phyloP scores from a whole-genome alignment of 2,113 vertebrate genomes.

The Nothocercus julius region DNA sequence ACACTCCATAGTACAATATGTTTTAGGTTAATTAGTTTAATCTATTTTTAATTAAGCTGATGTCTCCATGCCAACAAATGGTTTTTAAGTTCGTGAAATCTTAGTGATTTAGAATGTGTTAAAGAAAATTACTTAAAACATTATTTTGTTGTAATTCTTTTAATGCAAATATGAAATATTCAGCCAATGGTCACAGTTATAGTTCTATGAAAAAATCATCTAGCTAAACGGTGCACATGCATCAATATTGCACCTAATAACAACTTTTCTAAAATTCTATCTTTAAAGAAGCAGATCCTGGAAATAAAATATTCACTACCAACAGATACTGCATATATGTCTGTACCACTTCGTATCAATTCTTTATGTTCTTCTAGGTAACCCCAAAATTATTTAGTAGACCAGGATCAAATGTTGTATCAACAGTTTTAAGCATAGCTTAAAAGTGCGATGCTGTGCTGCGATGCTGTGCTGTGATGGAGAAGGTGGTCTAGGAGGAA shows the following conservation, averaged over 20 bases:
- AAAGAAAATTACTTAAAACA: constrained; percentile 74
- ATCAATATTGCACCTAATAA: neutral
- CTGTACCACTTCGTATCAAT: neutral
- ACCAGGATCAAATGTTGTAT: neutral
- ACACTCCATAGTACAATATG: constrained; percentile 64
- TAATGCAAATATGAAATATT: constrained; percentile 49
- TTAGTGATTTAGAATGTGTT: constrained; percentile 59
- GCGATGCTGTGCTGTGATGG: neutral
- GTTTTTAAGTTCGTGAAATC: constrained; percentile 75
- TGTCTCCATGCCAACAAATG: constrained; percentile 81
- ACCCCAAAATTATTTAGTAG: neutral
- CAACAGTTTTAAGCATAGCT: neutral
- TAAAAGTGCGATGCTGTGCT: too few species aligned
- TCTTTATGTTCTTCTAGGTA: neutral
- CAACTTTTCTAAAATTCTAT: constrained; percentile 15
- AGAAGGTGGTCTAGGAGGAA: neutral
- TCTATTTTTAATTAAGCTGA: constrained; percentile 78
- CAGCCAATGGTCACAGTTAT: constrained; percentile 1
- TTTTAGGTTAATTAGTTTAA: constrained; percentile 82
- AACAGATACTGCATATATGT: neutral
- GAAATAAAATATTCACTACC: neutral
- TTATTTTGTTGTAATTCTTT: constrained; percentile 68
- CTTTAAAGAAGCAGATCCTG: constrained; percentile 6
- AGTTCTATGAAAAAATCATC: neutral
- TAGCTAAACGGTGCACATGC: neutral